phyloP scores from a whole-genome alignment of 2,888 invertebrate genomes.

The Actias luna region DNA sequence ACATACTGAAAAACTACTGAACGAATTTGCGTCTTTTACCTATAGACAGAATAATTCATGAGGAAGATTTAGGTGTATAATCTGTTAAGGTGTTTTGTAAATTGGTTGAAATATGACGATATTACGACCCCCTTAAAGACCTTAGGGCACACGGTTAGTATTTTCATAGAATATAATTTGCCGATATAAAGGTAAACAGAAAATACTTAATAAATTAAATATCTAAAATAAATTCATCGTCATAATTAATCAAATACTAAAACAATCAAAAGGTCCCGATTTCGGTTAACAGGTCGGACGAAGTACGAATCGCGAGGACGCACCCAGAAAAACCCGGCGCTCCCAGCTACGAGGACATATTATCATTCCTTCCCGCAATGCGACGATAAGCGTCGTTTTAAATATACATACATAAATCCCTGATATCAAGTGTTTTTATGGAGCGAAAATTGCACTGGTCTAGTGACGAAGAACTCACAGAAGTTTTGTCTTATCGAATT shows the following conservation, averaged over 20 bases:
- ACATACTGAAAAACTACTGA: no score
- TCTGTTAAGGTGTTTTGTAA: no score
- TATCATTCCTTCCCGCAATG: constrained; percentile 74
- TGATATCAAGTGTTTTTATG: neutral
- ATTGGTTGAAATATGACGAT: no score
- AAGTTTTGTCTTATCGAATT: neutral
- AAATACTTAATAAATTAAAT: neutral
- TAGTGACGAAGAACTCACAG: neutral
- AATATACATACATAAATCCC: neutral
- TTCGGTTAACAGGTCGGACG: constrained; percentile 74
- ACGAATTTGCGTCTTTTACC: no score
- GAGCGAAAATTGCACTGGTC: neutral
- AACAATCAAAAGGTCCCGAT: constrained; percentile 57
- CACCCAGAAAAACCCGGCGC: constrained; percentile 67
- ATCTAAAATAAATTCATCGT: neutral
- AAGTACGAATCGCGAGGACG: constrained; percentile 67
- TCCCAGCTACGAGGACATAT: constrained; percentile 54
- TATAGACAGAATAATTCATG: no score
- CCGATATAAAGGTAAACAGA: neutral
- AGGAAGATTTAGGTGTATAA: no score
- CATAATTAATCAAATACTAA: constrained; percentile 48
- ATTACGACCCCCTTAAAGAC: no score
- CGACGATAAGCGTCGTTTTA: constrained; percentile 52
- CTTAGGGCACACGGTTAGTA: no score
- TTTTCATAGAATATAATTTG: neutral